A percentile compares a stretch with the other conserved stretches of the same genome.
These are phyloP conservation scores for Spilarctia lutea DNA, from an alignment of 2,888 invertebrate species.

Conservation along the genomic window DNA sequence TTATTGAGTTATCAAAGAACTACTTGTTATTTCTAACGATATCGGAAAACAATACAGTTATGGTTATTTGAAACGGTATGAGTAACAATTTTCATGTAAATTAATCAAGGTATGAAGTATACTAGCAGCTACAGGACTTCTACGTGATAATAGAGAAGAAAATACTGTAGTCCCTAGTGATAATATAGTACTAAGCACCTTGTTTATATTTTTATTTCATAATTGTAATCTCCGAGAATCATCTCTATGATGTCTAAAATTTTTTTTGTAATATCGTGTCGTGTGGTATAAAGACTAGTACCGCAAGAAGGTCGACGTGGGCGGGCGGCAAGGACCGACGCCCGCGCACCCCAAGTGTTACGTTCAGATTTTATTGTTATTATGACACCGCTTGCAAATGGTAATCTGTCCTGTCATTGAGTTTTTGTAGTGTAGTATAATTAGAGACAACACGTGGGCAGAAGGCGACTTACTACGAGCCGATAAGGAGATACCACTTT, in stretches of 20 bases:
- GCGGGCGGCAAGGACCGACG: constrained; percentile 59
- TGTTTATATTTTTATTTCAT: not conserved
- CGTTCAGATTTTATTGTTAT: constrained; percentile 56
- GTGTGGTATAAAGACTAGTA: constrained; percentile 15
- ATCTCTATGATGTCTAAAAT: too few species aligned
- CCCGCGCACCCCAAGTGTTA: constrained; percentile 46
- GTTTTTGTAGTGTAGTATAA: constrained; percentile 69
- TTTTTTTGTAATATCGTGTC: constrained; percentile 8
- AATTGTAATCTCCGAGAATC: too few species aligned
- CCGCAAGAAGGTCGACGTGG: constrained; percentile 53
- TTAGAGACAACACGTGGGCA: constrained; percentile 61
- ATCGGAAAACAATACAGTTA: not conserved
- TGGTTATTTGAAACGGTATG: not conserved
- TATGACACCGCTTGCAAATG: constrained; percentile 73
- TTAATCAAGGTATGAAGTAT: not conserved
- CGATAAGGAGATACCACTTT: constrained; percentile 42
- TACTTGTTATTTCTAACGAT: not conserved
- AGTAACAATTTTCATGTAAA: not conserved
- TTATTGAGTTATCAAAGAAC: not conserved
- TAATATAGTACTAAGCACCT: not conserved
- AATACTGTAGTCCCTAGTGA: not conserved
- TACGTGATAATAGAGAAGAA: not conserved
- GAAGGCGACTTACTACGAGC: constrained; percentile 45
- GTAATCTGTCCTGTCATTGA: constrained; percentile 69
- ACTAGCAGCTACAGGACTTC: not conserved